Conservation (phyloP, 2,888 invertebrate species). For the Lamellibrachia satsuma region DNA sequence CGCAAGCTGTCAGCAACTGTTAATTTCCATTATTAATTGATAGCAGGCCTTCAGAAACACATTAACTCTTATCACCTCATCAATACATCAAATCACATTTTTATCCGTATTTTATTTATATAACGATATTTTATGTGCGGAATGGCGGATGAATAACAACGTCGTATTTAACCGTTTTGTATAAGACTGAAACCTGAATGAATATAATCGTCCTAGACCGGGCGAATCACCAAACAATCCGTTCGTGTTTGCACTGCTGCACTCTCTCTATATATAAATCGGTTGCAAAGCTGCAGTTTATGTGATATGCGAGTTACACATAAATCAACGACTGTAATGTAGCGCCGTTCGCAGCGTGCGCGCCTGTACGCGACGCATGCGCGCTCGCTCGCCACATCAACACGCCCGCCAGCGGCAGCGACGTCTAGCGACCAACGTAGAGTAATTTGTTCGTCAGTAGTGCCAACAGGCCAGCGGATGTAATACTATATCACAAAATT, state of each 20-base stretch:
- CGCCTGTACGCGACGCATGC: not conserved
- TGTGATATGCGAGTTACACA: not conserved
- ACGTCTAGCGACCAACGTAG: not conserved
- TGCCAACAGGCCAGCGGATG: not conserved
- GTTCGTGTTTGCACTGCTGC: not conserved
- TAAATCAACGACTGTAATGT: not conserved
- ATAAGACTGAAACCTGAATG: not conserved
- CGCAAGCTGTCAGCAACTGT: not conserved
- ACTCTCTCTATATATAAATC: not conserved
- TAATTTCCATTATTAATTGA: not conserved
- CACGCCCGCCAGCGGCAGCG: not conserved
- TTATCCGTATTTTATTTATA: no score
- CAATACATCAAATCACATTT: no score
- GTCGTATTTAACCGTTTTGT: not conserved
- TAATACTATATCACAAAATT: not conserved
- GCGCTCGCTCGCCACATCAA: not conserved
- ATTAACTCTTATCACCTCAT: no score
- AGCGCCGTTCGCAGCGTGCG: not conserved
- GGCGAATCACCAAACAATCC: not conserved
- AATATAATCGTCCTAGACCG: not conserved
- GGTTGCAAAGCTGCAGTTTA: constrained; percentile 5
- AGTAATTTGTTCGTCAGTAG: not conserved
- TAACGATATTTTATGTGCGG: no score
- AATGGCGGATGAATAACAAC: constrained; percentile 2
- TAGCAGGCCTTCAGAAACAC: no score